Conservation (phyloP, 2,113 vertebrate genomes). For the Nothocercus julius region DNA sequence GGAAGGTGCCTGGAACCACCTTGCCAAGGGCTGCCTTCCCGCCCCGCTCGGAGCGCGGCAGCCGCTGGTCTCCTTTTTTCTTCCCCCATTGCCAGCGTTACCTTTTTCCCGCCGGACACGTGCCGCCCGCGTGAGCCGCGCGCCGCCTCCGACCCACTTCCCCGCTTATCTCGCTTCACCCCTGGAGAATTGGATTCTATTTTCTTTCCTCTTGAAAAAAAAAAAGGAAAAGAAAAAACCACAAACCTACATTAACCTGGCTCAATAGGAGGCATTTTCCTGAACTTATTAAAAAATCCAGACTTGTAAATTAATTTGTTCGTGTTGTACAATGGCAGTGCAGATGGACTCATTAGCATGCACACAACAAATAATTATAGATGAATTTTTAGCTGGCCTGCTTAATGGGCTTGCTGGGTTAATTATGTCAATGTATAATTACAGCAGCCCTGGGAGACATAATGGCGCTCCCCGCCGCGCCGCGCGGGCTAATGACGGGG, state of each 20-base stretch:
- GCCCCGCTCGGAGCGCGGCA: fast-evolving
- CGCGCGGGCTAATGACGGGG: constrained; percentile 92
- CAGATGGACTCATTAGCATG: constrained; percentile 99
- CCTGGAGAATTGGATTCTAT: constrained; percentile 22
- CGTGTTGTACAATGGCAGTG: constrained; percentile 98
- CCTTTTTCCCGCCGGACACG: neutral
- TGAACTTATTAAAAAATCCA: constrained; percentile 87
- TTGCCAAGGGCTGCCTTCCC: neutral
- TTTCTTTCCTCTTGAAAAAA: neutral
- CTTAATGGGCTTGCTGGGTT: constrained; percentile 99
- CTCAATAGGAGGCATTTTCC: constrained; percentile 79
- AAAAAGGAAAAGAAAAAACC: neutral
- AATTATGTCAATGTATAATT: constrained; percentile 99
- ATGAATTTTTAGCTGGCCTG: constrained; percentile 94
- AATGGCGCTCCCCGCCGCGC: constrained; percentile 92
- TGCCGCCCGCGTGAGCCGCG: fast-evolving
- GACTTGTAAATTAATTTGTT: constrained; percentile 99
- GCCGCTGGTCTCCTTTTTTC: neutral
- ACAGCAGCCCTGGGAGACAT: constrained; percentile 97
- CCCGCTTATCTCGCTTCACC: constrained; percentile 67
- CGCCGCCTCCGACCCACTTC: neutral
- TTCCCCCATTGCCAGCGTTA: neutral
- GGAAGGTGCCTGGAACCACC: too few relatives aligned
- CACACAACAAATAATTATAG: constrained; percentile 99
- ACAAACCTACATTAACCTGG: constrained; percentile 62